These are phyloP conservation scores for Phengaris alcon DNA, from an alignment of 2,888 invertebrate genomes.

Conservation along the genomic window DNA sequence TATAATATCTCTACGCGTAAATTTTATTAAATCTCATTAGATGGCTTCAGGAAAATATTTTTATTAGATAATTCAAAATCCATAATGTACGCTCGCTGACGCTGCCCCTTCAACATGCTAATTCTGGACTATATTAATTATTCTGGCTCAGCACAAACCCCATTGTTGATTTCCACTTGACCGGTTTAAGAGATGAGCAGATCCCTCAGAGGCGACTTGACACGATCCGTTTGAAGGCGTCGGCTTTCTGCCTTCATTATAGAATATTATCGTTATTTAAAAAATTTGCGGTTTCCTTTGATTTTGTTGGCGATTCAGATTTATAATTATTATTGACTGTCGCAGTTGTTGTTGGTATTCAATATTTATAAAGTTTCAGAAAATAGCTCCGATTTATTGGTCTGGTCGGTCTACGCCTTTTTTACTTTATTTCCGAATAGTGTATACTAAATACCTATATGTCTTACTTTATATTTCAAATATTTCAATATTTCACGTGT, in stretches of 20 bases:
- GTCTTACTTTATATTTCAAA: not conserved
- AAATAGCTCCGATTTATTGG: too few relatives aligned
- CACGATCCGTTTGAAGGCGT: constrained; percentile 25
- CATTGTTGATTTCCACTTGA: constrained; percentile 27
- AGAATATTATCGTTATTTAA: not conserved
- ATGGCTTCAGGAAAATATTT: not conserved
- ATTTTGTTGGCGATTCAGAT: too few relatives aligned
- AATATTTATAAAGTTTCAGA: too few relatives aligned
- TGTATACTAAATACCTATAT: too few relatives aligned
- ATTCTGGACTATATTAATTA: constrained; percentile 20
- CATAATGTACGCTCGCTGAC: constrained; percentile 14
- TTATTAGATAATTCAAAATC: constrained; percentile 1
- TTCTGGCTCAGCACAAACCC: constrained; percentile 19
- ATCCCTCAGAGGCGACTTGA: constrained; percentile 23
- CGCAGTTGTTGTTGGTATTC: too few relatives aligned
- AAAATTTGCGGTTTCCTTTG: not conserved
- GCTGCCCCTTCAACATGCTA: constrained; percentile 12
- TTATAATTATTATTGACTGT: too few relatives aligned
- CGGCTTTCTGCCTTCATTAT: constrained; percentile 19
- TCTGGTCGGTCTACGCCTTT: too few relatives aligned
- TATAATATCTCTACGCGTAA: too few relatives aligned
- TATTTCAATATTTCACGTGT: not conserved
- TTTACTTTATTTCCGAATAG: too few relatives aligned
- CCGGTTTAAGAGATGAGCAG: constrained; percentile 23
- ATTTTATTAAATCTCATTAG: not conserved